These are phyloP conservation scores for Indicator maculatus DNA, from an alignment of 2,113 vertebrate genomes.

Conservation along the genomic window DNA sequence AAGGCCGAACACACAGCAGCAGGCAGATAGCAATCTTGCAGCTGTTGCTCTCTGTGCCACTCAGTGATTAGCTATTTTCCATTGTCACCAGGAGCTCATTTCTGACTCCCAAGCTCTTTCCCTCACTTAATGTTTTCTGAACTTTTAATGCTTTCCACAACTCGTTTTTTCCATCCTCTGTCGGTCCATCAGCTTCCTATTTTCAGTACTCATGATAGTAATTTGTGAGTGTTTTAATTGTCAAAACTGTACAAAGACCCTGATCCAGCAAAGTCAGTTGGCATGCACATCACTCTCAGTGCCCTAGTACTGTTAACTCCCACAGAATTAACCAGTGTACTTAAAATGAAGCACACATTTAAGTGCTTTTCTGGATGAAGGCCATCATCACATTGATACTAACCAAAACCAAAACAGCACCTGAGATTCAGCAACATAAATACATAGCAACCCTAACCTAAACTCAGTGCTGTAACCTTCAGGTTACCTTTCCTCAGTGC, in stretches of 20 bases:
- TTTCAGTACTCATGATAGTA: background rate
- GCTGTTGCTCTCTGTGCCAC: background rate
- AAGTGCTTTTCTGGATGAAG: slow-evolving; percentile 43
- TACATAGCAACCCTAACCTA: background rate
- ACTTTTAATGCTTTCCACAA: background rate
- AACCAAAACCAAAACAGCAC: slow-evolving; percentile 43
- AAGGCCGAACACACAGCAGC: background rate
- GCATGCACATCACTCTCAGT: background rate
- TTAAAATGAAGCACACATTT: background rate
- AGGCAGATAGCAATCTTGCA: background rate
- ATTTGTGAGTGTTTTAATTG: background rate
- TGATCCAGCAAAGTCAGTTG: background rate
- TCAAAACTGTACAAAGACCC: background rate
- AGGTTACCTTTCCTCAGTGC: background rate
- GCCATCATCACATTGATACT: slow-evolving; percentile 4
- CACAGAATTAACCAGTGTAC: background rate
- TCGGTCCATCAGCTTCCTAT: background rate
- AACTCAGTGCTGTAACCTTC: slow-evolving; percentile 27
- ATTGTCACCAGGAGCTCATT: background rate
- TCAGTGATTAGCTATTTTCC: background rate
- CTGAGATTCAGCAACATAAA: slow-evolving; percentile 33
- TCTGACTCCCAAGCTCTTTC: background rate
- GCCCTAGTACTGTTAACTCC: background rate
- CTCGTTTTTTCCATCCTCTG: background rate
- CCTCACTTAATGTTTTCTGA: background rate